Percentiles rank a stretch among this genome's conserved stretches.
Evolutionary conservation across 2,888 invertebrate genomes (phyloP).

Genomic region (Eupithecia dodoneata): DNA sequence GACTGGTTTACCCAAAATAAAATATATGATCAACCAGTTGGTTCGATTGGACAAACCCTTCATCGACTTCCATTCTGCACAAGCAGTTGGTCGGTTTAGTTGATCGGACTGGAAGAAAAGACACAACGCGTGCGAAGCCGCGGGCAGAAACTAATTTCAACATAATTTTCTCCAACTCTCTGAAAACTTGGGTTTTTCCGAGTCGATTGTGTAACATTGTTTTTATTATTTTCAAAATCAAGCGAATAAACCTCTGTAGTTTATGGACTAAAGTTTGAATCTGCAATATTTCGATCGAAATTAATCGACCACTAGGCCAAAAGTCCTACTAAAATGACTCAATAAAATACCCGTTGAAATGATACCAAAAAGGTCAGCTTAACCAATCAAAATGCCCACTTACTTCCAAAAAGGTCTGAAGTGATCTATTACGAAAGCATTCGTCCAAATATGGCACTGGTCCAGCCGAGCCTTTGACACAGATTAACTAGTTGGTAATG

Average conservation of each 20-base stretch:
- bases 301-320: neutral
- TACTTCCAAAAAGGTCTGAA: constrained; percentile 31
- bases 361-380: constrained; percentile 27
- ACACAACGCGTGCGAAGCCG: no score
- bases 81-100: no score
- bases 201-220: neutral
- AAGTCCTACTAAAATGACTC: neutral
- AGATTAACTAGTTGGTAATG: neutral
- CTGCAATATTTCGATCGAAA: neutral
- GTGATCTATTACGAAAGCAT: constrained; percentile 36
- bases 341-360: constrained; percentile 8
- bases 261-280: neutral
- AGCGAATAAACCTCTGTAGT: no score
- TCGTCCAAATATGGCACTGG: constrained; percentile 39
- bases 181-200: neutral
- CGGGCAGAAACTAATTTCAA: no score
- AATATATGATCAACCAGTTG: no score
- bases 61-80: no score
- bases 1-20: no score
- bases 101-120: no score
- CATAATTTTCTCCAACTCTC: no score
- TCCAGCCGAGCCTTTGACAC: constrained; percentile 24
- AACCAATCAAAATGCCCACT: constrained; percentile 37
- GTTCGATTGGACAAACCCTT: no score
- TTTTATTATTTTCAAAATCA: neutral